Conservation (phyloP, 2,888 invertebrate species). For the Parnassius apollo region DNA sequence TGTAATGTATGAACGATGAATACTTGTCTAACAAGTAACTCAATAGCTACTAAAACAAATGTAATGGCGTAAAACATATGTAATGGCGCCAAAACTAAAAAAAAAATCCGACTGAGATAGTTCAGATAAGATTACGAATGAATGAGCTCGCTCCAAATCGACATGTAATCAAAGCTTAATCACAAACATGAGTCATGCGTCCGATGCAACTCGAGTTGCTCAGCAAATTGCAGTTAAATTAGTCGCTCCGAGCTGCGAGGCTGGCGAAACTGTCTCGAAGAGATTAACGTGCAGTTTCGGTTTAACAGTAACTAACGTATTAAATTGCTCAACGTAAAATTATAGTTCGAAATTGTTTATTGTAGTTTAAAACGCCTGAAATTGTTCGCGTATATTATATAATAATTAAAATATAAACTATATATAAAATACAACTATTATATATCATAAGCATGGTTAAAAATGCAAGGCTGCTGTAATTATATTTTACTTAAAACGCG, state of each 20-base stretch:
- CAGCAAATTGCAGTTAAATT: conserved; percentile 58
- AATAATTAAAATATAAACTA: no score
- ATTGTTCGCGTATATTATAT: no score
- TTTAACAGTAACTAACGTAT: conserved; percentile 12
- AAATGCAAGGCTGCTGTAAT: no score
- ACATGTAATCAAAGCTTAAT: conserved; percentile 40
- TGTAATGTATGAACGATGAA: no score
- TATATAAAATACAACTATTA: no score
- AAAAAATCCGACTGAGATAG: background rate
- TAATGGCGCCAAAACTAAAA: background rate
- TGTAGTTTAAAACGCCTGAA: no score
- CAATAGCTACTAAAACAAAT: no score
- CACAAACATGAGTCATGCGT: conserved; percentile 39
- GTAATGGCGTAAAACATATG: no score
- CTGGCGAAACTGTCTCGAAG: conserved; percentile 31
- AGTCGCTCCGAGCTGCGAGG: conserved; percentile 41
- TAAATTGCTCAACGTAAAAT: conserved; percentile 21
- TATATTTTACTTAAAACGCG: no score
- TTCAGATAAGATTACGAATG: conserved; percentile 11
- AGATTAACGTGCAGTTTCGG: conserved; percentile 23
- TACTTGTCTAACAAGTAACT: no score
- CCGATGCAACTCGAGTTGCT: conserved; percentile 36
- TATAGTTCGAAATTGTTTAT: conserved; percentile 9
- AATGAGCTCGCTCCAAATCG: conserved; percentile 26
- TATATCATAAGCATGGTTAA: no score